Conservation (phyloP, 2,888 invertebrate genomes). For the Drosophila prolongata region DNA sequence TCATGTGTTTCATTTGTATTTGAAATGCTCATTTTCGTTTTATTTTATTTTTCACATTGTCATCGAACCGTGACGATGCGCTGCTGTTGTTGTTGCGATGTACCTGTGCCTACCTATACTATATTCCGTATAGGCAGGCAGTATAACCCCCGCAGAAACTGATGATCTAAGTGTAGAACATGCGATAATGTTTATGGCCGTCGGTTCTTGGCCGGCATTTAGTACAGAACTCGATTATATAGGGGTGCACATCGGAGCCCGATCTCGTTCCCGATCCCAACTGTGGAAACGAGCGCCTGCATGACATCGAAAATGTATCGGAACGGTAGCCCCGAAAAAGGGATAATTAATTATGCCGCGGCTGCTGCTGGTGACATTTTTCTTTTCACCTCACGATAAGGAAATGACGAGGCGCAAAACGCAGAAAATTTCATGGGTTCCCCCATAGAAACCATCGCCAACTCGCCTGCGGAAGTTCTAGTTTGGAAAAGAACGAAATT, state of each 20-base stretch:
- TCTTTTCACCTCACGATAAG: slow-evolving; percentile 60
- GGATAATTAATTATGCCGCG: slow-evolving; percentile 71
- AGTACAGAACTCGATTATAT: slow-evolving; percentile 42
- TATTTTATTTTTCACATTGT: slow-evolving; percentile 56
- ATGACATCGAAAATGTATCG: slow-evolving; percentile 44
- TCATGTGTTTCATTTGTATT: slow-evolving; percentile 48
- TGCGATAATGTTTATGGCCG: slow-evolving; percentile 73
- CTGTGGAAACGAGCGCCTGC: slow-evolving; percentile 54
- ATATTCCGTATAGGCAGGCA: slow-evolving; percentile 6
- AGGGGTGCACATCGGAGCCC: slow-evolving; percentile 58
- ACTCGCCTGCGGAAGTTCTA: slow-evolving; percentile 42
- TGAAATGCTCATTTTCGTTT: slow-evolving; percentile 36
- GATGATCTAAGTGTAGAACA: slow-evolving; percentile 77
- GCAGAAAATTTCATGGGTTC: slow-evolving; percentile 19
- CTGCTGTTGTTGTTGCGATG: slow-evolving; percentile 49
- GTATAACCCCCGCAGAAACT: slow-evolving; percentile 60
- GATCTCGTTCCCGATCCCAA: slow-evolving; percentile 21
- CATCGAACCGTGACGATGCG: slow-evolving; percentile 75
- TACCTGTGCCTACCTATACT: slow-evolving; percentile 57
- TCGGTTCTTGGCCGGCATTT: slow-evolving; percentile 26
- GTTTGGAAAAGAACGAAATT: slow-evolving; percentile 24
- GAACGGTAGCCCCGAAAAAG: slow-evolving; percentile 48
- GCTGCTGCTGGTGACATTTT: slow-evolving; percentile 61
- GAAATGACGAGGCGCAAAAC: slow-evolving; percentile 69
- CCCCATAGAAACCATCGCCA: slow-evolving; percentile 20